Conservation (phyloP, 2,888 invertebrate species). For the Drosophila histrio region DNA sequence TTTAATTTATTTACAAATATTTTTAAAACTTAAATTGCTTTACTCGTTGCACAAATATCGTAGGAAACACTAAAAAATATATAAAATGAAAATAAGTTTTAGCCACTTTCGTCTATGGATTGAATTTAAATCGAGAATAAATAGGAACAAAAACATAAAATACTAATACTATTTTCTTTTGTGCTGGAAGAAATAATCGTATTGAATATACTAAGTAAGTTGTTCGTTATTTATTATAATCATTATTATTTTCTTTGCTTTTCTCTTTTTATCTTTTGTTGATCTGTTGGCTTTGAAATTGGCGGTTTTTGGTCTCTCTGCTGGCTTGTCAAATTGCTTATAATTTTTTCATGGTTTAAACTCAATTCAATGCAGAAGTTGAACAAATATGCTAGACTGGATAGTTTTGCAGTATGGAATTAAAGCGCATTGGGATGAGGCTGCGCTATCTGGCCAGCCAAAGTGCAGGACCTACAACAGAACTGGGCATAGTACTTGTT, state of each 20-base stretch:
- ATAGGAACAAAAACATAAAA: conserved; percentile 82
- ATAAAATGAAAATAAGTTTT: conserved; percentile 67
- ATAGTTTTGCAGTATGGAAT: conserved; percentile 53
- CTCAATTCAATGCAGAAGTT: conserved; percentile 60
- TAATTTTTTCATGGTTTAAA: conserved; percentile 51
- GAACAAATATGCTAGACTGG: conserved; percentile 54
- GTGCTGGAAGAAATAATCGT: conserved; percentile 57
- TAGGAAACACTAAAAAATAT: conserved; percentile 72
- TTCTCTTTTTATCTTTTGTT: conserved; percentile 33
- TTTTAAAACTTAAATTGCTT: conserved; percentile 73
- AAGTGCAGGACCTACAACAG: conserved; percentile 96
- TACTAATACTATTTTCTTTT: conserved; percentile 76
- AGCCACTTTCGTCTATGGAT: conserved; percentile 68
- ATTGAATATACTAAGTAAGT: conserved; percentile 40
- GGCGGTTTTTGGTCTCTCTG: conserved; percentile 43
- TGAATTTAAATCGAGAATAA: conserved; percentile 79
- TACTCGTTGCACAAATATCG: conserved; percentile 70
- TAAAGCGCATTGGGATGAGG: conserved; percentile 81
- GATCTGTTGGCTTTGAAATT: conserved; percentile 54
- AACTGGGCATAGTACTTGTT: conserved; percentile 96
- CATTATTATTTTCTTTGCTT: conserved; percentile 16
- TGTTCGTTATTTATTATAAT: conserved; percentile 49
- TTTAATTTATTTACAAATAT: conserved; percentile 76
- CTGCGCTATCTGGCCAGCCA: conserved; percentile 89
- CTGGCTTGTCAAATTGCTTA: conserved; percentile 41